Conservation (phyloP, 1,140 invertebrate species). For the Drosophila grimshawi region DNA sequence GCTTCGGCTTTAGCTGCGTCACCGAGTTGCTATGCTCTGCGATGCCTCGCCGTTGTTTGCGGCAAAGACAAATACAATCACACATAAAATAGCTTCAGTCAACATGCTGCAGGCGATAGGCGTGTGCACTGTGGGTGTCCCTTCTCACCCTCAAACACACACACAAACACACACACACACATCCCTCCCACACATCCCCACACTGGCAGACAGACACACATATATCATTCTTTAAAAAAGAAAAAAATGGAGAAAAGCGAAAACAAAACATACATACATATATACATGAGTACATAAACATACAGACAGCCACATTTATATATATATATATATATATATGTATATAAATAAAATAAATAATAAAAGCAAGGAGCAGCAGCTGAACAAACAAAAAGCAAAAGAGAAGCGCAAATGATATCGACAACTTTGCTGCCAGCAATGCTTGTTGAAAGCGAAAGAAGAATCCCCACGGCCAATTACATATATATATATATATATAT, state of each 20-base stretch:
- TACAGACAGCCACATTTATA: too few species aligned
- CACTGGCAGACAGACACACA: background rate
- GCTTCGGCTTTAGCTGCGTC: background rate
- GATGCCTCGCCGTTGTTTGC: constrained; percentile 18
- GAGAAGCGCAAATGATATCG: constrained; percentile 17
- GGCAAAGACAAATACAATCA: constrained; percentile 71
- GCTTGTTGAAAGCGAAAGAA: background rate
- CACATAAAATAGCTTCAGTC: constrained; percentile 58
- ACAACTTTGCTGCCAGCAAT: constrained; percentile 1
- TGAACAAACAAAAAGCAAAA: constrained; percentile 49
- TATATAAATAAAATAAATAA: background rate
- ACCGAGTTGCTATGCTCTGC: background rate
- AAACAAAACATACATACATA: background rate
- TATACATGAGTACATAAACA: too few species aligned
- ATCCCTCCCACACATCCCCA: background rate
- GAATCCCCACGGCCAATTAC: background rate
- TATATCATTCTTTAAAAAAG: background rate
- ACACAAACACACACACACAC: too few species aligned
- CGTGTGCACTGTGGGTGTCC: background rate
- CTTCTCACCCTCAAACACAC: background rate
- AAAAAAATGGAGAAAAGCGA: background rate
- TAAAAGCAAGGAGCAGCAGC: constrained; percentile 31
- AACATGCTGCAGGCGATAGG: constrained; percentile 29
- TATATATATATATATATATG: background rate
- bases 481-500: background rate